These are phyloP conservation scores for Anoplius nigerrimus DNA, from an alignment of 2,888 invertebrate genomes.

Conservation along the genomic window DNA sequence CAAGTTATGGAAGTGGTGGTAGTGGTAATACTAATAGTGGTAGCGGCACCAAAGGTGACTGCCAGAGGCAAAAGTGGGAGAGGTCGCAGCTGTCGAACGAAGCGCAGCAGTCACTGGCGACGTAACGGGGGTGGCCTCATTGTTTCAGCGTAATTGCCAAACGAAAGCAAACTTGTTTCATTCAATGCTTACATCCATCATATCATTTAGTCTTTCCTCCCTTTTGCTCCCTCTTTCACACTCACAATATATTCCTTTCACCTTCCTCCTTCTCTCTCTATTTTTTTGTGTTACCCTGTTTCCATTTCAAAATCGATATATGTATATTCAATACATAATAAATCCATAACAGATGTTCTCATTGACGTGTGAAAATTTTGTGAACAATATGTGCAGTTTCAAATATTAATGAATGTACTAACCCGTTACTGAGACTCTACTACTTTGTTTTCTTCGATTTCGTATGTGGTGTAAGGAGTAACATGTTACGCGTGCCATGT, in stretches of 20 bases:
- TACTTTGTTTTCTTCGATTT: too few relatives aligned
- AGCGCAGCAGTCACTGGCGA: constrained; percentile 17
- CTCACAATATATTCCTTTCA: constrained; percentile 15
- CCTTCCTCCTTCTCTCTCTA: constrained; percentile 3
- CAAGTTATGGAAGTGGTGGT: constrained; percentile 8
- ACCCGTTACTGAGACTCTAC: too few relatives aligned
- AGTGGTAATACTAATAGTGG: constrained; percentile 19
- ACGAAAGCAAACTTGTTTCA: constrained; percentile 73
- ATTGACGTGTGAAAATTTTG: too few relatives aligned
- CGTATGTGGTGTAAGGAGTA: too few relatives aligned
- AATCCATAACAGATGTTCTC: too few relatives aligned
- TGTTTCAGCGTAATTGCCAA: constrained; percentile 69
- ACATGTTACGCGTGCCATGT: too few relatives aligned
- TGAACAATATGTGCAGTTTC: too few relatives aligned
- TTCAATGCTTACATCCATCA: constrained; percentile 54
- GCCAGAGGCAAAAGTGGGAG: constrained; percentile 24
- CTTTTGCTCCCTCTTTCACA: constrained; percentile 19
- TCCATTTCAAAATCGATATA: too few relatives aligned
- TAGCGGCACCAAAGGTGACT: constrained; percentile 18
- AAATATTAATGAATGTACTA: too few relatives aligned
- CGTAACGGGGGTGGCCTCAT: constrained; percentile 56
- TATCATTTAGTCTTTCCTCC: neutral
- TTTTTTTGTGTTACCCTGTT: neutral
- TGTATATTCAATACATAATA: too few relatives aligned
- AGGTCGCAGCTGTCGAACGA: constrained; percentile 50